Conservation (phyloP, 2,113 vertebrate genomes). For the Scartelaos histophorus region DNA sequence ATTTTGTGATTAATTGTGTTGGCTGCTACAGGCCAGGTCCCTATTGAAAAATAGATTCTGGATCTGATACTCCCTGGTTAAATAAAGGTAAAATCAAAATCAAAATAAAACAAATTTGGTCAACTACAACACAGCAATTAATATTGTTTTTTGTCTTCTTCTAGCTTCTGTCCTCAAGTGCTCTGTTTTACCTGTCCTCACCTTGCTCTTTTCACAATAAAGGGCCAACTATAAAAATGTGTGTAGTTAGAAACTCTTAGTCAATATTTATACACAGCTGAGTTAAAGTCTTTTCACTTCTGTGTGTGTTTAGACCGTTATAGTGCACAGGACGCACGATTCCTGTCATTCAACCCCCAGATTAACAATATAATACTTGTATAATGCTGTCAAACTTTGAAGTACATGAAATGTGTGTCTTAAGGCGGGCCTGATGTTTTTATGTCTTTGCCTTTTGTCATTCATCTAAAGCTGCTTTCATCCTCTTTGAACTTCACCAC, state of each 20-base stretch:
- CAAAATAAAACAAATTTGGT: too few species aligned
- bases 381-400: slow-evolving; percentile 59
- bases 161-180: neutral
- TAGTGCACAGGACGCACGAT: slow-evolving; percentile 35
- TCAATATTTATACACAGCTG: slow-evolving; percentile 47
- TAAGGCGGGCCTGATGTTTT: neutral
- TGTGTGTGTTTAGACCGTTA: slow-evolving; percentile 17
- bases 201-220: slow-evolving; percentile 24
- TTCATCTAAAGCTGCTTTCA: slow-evolving; percentile 56
- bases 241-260: slow-evolving; percentile 14
- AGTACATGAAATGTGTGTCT: slow-evolving; percentile 24
- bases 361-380: slow-evolving; percentile 54
- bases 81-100: too few species aligned
- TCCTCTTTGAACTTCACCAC: slow-evolving; percentile 34
- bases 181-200: slow-evolving; percentile 18
- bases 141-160: too few species aligned
- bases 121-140: too few species aligned
- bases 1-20: too few species aligned
- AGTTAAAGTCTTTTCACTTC: slow-evolving; percentile 3
- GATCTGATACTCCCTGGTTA: too few species aligned
- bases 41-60: too few species aligned
- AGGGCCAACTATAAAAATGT: slow-evolving; percentile 3
- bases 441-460: slow-evolving; percentile 36
- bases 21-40: too few species aligned
- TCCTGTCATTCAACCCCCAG: slow-evolving; percentile 54